Percentiles rank a stretch among this genome's conserved stretches.
Conservation (phyloP, 2,113 vertebrate species). For the Aramus guarauna region DNA sequence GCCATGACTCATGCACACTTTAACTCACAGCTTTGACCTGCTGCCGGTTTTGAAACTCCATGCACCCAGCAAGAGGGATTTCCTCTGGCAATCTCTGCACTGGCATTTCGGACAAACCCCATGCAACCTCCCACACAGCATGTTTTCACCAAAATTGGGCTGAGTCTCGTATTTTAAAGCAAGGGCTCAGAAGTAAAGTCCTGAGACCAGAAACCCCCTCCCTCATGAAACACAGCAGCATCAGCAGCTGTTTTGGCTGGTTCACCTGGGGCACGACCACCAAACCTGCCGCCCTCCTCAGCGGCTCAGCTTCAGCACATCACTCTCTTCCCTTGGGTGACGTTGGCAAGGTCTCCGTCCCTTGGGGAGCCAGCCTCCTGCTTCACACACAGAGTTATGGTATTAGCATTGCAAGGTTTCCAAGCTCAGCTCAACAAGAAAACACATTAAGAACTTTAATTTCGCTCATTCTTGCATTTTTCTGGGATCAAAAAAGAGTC, state of each 20-base stretch:
- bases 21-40: neutral
- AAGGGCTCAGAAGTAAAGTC: neutral
- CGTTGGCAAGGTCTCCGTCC: neutral
- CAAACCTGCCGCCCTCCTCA: neutral
- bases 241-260: rapidly evolving
- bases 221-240: neutral
- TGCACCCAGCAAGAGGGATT: rapidly evolving
- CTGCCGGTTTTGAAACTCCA: neutral
- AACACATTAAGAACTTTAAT: neutral
- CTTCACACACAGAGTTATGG: rapidly evolving
- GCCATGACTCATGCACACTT: rapidly evolving
- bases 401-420: neutral
- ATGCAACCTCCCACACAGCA: neutral
- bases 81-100: neutral
- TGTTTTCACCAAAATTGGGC: neutral
- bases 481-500: neutral
- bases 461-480: neutral
- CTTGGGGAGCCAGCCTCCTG: neutral
- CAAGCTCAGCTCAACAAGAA: neutral
- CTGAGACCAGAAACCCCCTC: no score
- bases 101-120: neutral
- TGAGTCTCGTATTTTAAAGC: rapidly evolving
- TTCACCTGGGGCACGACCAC: neutral
- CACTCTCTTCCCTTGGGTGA: neutral
- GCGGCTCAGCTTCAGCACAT: neutral